Evolutionary conservation across 1,140 invertebrate genomes (phyloP).

Genomic region (Lepidurus packardi): DNA sequence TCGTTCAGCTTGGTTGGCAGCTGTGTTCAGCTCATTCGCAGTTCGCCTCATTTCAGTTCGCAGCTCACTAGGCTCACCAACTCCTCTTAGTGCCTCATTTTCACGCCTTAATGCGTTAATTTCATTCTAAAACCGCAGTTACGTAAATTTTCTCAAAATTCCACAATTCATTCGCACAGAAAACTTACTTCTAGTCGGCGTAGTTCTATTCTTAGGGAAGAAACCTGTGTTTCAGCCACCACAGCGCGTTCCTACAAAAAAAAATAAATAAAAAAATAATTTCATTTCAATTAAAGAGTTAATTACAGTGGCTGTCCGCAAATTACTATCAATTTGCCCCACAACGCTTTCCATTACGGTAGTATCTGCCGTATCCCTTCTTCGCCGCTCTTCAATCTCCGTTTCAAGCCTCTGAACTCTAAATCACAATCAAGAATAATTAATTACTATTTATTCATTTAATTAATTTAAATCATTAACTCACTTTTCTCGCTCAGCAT

Average conservation of each 20-base stretch:
- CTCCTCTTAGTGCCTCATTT: constrained; percentile 1
- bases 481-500: background rate
- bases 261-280: background rate
- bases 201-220: background rate
- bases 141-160: background rate
- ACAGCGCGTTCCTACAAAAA: background rate
- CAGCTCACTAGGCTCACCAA: background rate
- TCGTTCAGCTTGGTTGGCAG: constrained; percentile 6
- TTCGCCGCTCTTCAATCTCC: background rate
- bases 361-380: background rate
- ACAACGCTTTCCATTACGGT: background rate
- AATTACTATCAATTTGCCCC: background rate
- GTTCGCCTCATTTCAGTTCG: background rate
- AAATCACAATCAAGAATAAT: background rate
- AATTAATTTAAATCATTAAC: background rate
- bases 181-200: background rate
- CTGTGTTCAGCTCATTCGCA: background rate
- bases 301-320: background rate
- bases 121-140: background rate
- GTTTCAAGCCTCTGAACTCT: background rate
- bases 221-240: background rate
- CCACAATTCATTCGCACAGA: background rate
- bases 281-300: background rate
- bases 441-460: background rate
- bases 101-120: background rate